These are phyloP conservation scores for Drosophila siamana DNA, from an alignment of 2,888 invertebrate genomes.

Conservation along the genomic window DNA sequence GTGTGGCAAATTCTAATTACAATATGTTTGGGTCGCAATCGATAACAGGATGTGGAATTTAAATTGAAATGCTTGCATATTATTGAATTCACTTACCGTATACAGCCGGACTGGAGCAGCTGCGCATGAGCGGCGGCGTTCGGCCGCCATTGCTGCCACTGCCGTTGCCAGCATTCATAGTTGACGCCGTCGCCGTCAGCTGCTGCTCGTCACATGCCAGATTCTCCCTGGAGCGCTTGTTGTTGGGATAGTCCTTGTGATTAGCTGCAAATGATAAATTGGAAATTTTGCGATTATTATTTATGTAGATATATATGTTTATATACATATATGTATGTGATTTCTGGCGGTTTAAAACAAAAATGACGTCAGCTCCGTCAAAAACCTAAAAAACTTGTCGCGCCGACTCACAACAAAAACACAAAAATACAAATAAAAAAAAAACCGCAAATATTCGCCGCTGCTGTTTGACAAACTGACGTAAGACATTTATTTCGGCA, in stretches of 20 bases:
- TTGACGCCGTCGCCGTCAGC: slow-evolving; percentile 85
- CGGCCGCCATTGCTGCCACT: slow-evolving; percentile 84
- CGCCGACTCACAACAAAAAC: slow-evolving; percentile 63
- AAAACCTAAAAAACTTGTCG: slow-evolving; percentile 71
- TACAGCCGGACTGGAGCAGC: slow-evolving; percentile 87
- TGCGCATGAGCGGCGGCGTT: slow-evolving; percentile 85
- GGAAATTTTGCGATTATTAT: slow-evolving; percentile 23
- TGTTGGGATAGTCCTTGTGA: slow-evolving; percentile 89
- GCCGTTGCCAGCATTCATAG: slow-evolving; percentile 72
- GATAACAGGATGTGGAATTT: background rate
- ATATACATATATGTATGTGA: background rate
- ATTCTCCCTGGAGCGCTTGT: slow-evolving; percentile 88
- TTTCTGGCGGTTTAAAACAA: slow-evolving; percentile 27
- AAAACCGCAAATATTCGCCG: slow-evolving; percentile 63
- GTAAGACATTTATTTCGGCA: slow-evolving; percentile 77
- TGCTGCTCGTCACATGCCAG: slow-evolving; percentile 89
- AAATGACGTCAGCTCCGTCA: slow-evolving; percentile 67
- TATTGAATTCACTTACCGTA: slow-evolving; percentile 79
- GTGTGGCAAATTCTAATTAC: background rate
- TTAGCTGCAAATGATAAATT: slow-evolving; percentile 87
- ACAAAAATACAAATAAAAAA: slow-evolving; percentile 29
- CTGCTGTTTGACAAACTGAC: slow-evolving; percentile 74
- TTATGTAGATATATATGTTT: slow-evolving; percentile 15
- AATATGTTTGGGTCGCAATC: background rate
- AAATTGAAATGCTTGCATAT: background rate